Conservation (phyloP, 2,113 vertebrate species). For the Gasterosteus nipponicus region DNA sequence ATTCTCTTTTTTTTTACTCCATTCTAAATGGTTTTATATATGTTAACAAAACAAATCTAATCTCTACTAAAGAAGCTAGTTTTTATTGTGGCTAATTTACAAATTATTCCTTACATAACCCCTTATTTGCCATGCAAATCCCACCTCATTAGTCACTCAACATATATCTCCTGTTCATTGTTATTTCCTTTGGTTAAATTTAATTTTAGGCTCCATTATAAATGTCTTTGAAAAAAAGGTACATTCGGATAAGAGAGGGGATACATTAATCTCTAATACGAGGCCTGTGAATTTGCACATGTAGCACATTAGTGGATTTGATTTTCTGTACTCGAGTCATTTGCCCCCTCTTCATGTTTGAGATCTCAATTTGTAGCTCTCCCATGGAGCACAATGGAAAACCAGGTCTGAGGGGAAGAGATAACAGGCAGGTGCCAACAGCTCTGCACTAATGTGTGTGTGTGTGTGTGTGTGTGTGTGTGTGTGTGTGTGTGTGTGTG, state of each 20-base stretch:
- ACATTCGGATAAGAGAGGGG: constrained; percentile 46
- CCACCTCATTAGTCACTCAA: constrained; percentile 10
- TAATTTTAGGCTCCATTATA: constrained; percentile 58
- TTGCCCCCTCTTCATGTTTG: constrained; percentile 76
- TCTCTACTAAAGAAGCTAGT: constrained; percentile 24
- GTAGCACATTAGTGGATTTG: constrained; percentile 73
- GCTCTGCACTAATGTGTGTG: constrained; percentile 43
- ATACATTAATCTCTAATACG: constrained; percentile 64
- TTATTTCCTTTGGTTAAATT: constrained; percentile 38
- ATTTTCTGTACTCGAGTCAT: constrained; percentile 67
- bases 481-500: constrained; percentile 24
- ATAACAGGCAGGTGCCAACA: constrained; percentile 79
- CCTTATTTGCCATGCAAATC: constrained; percentile 32
- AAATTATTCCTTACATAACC: constrained; percentile 42
- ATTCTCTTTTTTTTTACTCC: constrained; percentile 3
- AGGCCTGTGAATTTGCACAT: constrained; percentile 66
- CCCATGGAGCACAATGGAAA: constrained; percentile 76
- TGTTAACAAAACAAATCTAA: constrained; percentile 32
- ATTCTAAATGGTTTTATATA: constrained; percentile 31
- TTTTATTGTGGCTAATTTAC: constrained; percentile 32
- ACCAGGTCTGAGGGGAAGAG: constrained; percentile 73
- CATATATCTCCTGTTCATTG: constrained; percentile 37
- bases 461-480: constrained; percentile 4
- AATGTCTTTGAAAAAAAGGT: constrained; percentile 45
- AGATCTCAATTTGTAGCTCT: constrained; percentile 81